Percentiles rank a stretch among this genome's conserved stretches.
Evolutionary conservation across 2,113 vertebrate genomes (phyloP).

Genomic region (Chlamydotis undulata): DNA sequence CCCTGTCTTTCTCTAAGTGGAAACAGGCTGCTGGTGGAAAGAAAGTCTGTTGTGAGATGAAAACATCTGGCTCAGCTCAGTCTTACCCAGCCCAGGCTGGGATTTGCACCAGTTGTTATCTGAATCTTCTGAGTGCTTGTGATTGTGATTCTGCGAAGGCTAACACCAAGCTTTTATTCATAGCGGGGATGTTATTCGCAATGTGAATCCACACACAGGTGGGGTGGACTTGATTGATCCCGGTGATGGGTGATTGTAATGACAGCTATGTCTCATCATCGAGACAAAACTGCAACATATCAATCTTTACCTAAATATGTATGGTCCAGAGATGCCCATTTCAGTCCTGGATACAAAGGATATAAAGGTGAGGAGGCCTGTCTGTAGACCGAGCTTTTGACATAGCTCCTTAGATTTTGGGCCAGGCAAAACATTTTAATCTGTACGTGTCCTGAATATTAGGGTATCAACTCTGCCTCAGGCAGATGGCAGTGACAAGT

Average conservation of each 20-base stretch:
- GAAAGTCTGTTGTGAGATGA: background rate
- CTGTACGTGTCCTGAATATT: background rate
- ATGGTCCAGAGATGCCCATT: background rate
- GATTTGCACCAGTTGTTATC: constrained; percentile 39
- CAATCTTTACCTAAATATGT: background rate
- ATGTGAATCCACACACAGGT: background rate
- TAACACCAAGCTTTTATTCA: constrained; percentile 5
- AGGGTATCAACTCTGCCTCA: background rate
- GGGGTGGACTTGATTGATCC: background rate
- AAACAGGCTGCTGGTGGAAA: constrained; percentile 20
- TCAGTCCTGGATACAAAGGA: background rate
- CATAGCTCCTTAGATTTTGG: background rate
- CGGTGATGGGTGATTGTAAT: background rate
- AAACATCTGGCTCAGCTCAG: background rate
- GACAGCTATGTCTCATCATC: background rate
- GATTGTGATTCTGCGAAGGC: background rate
- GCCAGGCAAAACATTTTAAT: background rate
- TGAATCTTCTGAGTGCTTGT: background rate
- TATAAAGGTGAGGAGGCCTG: background rate
- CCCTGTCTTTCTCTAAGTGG: constrained; percentile 16
- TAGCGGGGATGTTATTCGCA: background rate
- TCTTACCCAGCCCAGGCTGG: constrained; percentile 16
- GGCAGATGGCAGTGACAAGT: background rate
- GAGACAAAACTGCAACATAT: background rate
- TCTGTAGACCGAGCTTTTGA: background rate